Percentiles rank a stretch among this genome's conserved stretches.
phyloP scores from a whole-genome alignment of 2,888 invertebrate genomes.

The Lymantria dispar region DNA sequence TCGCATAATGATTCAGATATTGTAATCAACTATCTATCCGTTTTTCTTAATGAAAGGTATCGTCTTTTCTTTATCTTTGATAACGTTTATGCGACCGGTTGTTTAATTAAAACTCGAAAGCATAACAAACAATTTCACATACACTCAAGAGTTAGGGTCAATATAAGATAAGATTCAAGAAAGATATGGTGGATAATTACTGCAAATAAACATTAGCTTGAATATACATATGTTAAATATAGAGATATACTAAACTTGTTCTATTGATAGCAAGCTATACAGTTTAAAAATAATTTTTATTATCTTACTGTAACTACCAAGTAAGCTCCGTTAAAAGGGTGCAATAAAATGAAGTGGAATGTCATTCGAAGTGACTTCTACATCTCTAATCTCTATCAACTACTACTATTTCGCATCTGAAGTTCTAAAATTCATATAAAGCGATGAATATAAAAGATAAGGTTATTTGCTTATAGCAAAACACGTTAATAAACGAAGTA shows the following conservation, averaged over 20 bases:
- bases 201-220: too few species aligned
- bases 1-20: too few species aligned
- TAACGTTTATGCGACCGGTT: too few species aligned
- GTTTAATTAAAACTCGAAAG: too few species aligned
- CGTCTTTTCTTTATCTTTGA: too few species aligned
- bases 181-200: too few species aligned
- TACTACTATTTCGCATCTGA: slow-evolving; percentile 20
- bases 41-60: too few species aligned
- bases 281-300: slow-evolving; percentile 36
- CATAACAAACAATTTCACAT: too few species aligned
- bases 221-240: too few species aligned
- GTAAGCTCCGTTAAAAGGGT: slow-evolving; percentile 27
- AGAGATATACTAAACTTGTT: slow-evolving; percentile 24
- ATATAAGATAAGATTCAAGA: too few species aligned
- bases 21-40: too few species aligned
- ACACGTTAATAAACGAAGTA: slow-evolving; percentile 24
- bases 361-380: slow-evolving; percentile 25
- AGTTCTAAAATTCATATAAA: slow-evolving; percentile 20
- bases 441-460: slow-evolving; percentile 19
- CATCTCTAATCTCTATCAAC: slow-evolving; percentile 30
- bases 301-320: slow-evolving; percentile 11
- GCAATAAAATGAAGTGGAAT: slow-evolving; percentile 26
- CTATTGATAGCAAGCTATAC: slow-evolving; percentile 13
- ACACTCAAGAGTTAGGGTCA: too few species aligned
- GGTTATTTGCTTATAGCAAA: slow-evolving; percentile 31